A percentile compares a stretch with the other conserved stretches of the same genome.
phyloP scores from a whole-genome alignment of 1,140 invertebrate species.

The Plodia interpunctella region DNA sequence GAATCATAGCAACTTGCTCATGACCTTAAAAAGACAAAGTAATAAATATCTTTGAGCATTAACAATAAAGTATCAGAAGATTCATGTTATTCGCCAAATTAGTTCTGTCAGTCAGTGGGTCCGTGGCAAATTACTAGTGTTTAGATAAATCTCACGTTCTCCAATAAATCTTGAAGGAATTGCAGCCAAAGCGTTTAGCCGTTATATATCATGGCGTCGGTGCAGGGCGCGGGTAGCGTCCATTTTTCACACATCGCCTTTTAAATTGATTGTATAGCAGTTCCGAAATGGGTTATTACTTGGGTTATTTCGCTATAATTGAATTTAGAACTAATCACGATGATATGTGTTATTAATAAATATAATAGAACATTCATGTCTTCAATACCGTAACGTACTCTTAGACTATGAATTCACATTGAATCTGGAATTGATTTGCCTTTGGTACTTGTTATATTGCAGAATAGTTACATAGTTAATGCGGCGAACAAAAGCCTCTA shows the following conservation, averaged over 20 bases:
- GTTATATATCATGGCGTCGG: constrained; percentile 39
- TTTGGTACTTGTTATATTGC: constrained; percentile 33
- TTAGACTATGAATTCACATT: neutral
- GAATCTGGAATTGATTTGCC: constrained; percentile 24
- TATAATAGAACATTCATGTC: neutral
- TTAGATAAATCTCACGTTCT: constrained; percentile 19
- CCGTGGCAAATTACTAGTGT: constrained; percentile 10
- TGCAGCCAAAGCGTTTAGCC: constrained; percentile 30
- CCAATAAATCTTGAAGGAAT: constrained; percentile 37
- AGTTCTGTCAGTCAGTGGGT: neutral
- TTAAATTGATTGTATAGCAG: constrained; percentile 39
- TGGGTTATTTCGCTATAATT: neutral
- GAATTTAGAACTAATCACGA: constrained; percentile 4
- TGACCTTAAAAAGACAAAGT: too few relatives aligned
- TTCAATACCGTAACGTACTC: too few relatives aligned
- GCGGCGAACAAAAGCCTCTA: constrained; percentile 58
- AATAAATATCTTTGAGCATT: too few relatives aligned
- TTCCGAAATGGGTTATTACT: constrained; percentile 7
- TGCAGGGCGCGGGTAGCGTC: constrained; percentile 25
- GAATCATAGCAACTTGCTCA: too few relatives aligned
- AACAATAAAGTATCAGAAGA: too few relatives aligned
- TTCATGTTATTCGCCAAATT: neutral
- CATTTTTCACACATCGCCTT: constrained; percentile 47
- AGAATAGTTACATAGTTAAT: constrained; percentile 66
- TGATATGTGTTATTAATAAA: neutral